phyloP scores from a whole-genome alignment of 2,888 invertebrate genomes.

The Eupithecia pulchellata region DNA sequence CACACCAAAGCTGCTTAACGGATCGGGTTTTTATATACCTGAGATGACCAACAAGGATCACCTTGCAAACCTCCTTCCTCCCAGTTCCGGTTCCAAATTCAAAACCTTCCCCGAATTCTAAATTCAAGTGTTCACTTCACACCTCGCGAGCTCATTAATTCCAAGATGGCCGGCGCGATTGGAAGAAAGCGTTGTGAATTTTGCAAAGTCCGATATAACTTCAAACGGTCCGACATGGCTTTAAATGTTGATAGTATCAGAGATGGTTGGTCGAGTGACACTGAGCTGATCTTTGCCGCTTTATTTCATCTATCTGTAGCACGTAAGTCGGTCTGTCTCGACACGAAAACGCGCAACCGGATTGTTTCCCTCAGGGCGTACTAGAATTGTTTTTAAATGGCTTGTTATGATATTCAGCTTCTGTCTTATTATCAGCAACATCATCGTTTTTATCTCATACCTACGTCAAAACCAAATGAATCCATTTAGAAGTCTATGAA shows the following conservation, averaged over 20 bases:
- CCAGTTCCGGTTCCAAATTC: conserved; percentile 15
- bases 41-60: neutral
- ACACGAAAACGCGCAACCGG: conserved; percentile 43
- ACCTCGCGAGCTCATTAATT: conserved; percentile 59
- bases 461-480: neutral
- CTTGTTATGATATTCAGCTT: neutral
- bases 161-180: conserved; percentile 57
- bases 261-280: conserved; percentile 47
- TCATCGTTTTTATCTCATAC: neutral
- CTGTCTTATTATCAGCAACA: conserved; percentile 7
- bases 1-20: neutral
- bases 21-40: neutral
- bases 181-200: conserved; percentile 55
- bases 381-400: conserved; percentile 1
- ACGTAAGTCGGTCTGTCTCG: conserved; percentile 33
- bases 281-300: conserved; percentile 44
- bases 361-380: conserved; percentile 24
- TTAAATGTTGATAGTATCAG: conserved; percentile 37
- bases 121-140: conserved; percentile 49
- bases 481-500: neutral
- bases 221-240: conserved; percentile 52
- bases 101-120: conserved; percentile 35
- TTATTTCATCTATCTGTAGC: conserved; percentile 42
- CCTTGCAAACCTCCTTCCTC: conserved; percentile 11
- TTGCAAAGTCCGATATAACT: conserved; percentile 47